Evolutionary conservation across 2,113 vertebrate genomes (phyloP).

Genomic region (Phycodurus eques): DNA sequence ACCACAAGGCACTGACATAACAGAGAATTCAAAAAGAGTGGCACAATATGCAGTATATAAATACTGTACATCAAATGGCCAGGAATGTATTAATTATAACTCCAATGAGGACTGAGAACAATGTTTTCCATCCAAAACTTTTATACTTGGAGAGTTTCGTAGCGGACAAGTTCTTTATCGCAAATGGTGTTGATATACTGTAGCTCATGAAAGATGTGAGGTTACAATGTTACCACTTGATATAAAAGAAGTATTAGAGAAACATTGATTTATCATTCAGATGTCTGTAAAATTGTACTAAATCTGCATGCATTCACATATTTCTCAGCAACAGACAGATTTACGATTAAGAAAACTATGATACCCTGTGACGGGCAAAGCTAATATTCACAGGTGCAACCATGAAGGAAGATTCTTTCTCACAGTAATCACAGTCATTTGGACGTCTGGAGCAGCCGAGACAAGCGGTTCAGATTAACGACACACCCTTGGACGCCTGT

Average conservation of each 20-base stretch:
- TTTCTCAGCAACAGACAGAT: slow-evolving; percentile 6
- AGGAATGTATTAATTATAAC: slow-evolving; percentile 45
- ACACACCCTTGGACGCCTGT: slow-evolving; percentile 21
- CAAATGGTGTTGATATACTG: neutral
- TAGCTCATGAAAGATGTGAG: neutral
- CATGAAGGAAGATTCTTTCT: slow-evolving; percentile 5
- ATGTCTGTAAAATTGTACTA: too few species aligned
- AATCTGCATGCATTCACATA: slow-evolving; percentile 14
- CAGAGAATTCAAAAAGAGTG: neutral
- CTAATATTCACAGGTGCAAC: slow-evolving; percentile 29
- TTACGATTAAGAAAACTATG: slow-evolving; percentile 18
- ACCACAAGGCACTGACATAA: slow-evolving; percentile 85
- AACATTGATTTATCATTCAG: neutral
- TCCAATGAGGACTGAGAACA: slow-evolving; percentile 32
- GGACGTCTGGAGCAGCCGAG: slow-evolving; percentile 31
- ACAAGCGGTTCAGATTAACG: slow-evolving; percentile 29
- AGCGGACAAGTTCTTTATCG: too few species aligned
- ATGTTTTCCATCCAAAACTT: too few species aligned
- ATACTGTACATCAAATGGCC: slow-evolving; percentile 19
- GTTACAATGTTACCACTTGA: neutral
- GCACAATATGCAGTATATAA: slow-evolving; percentile 6
- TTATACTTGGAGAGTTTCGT: too few species aligned
- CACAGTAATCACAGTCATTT: slow-evolving; percentile 45
- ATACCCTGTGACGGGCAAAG: slow-evolving; percentile 23
- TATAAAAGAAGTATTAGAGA: neutral